A percentile compares a stretch with the other conserved stretches of the same genome.
phyloP scores from a whole-genome alignment of 1,140 invertebrate genomes.

The Nomia melanderi region DNA sequence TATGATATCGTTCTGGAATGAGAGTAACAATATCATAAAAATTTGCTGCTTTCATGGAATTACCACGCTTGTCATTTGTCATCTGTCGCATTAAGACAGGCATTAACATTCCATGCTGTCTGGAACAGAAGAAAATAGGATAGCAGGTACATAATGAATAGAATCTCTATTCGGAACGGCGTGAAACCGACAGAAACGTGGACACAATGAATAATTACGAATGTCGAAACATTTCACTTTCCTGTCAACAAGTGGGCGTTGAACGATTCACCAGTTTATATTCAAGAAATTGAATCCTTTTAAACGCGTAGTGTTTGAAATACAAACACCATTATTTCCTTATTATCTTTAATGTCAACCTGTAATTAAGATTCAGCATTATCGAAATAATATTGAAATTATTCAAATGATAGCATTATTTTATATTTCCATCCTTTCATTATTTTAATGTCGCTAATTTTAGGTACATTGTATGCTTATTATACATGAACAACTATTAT shows the following conservation, averaged over 20 bases:
- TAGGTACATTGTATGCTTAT: no score
- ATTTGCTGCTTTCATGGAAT: background rate
- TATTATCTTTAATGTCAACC: background rate
- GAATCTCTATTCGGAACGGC: constrained; percentile 47
- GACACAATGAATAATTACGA: constrained; percentile 66
- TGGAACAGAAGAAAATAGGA: constrained; percentile 41
- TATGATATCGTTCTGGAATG: no score
- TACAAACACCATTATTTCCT: background rate
- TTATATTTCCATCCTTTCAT: no score
- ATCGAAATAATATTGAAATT: no score
- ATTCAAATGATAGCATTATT: no score
- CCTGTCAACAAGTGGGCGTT: constrained; percentile 16
- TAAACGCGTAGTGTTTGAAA: background rate
- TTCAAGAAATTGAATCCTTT: background rate
- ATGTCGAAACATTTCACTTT: constrained; percentile 65
- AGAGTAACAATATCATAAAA: background rate
- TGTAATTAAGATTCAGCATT: no score
- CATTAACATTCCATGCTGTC: constrained; percentile 43
- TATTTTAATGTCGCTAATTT: no score
- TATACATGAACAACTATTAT: no score
- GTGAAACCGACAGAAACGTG: constrained; percentile 49
- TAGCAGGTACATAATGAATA: constrained; percentile 57
- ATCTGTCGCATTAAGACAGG: constrained; percentile 11
- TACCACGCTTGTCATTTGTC: constrained; percentile 24
- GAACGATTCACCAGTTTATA: constrained; percentile 10